Conservation (phyloP, 2,797 vertebrate species). For the Steatocranus sp. region DNA sequence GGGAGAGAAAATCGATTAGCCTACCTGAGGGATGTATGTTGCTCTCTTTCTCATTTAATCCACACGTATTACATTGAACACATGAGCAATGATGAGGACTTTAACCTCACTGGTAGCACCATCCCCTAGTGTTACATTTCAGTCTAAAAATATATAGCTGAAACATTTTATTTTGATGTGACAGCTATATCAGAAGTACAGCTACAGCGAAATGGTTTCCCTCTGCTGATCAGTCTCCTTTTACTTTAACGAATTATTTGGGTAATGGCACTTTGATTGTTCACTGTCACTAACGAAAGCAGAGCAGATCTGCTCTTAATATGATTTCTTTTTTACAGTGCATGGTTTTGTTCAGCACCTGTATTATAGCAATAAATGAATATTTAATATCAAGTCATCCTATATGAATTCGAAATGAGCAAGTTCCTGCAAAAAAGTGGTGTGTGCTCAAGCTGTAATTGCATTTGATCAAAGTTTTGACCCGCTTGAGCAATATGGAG, state of each 20-base stretch:
- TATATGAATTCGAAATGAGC: slow-evolving; percentile 12
- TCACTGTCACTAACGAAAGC: neutral
- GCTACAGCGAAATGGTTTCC: neutral
- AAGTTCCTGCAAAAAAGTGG: neutral
- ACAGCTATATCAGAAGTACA: neutral
- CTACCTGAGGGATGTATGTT: slow-evolving; percentile 15
- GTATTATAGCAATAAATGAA: neutral
- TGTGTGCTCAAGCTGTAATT: slow-evolving; percentile 9
- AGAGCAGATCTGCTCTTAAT: neutral
- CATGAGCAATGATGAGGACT: neutral
- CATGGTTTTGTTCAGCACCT: neutral
- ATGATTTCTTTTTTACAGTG: neutral
- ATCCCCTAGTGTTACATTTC: neutral
- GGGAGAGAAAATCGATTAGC: slow-evolving; percentile 35
- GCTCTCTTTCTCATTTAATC: neutral
- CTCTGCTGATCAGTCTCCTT: neutral
- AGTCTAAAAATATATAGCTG: neutral
- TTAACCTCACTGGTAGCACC: neutral
- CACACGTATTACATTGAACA: neutral
- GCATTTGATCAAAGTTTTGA: slow-evolving; percentile 6
- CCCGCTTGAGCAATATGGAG: neutral
- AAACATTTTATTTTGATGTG: neutral
- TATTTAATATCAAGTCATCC: neutral
- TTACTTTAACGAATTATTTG: neutral
- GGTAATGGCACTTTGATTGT: neutral